Evolutionary conservation across 2,888 invertebrate species (phyloP).

Genomic region (Cartodere bifasciata): DNA sequence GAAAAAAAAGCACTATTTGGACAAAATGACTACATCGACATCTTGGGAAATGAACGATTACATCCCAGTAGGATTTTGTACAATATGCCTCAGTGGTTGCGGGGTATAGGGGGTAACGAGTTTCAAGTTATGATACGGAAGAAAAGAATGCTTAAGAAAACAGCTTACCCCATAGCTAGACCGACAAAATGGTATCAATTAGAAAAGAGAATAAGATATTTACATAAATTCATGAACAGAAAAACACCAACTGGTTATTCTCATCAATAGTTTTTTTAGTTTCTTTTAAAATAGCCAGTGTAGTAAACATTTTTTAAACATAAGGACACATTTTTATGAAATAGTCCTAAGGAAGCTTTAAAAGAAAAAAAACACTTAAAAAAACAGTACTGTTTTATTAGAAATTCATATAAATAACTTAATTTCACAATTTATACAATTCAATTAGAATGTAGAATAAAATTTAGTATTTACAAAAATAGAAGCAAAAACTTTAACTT

Average conservation of each 20-base stretch:
- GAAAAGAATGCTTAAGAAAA: slow-evolving; percentile 48
- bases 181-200: slow-evolving; percentile 72
- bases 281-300: too few relatives aligned
- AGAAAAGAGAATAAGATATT: slow-evolving; percentile 56
- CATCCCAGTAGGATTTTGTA: slow-evolving; percentile 80
- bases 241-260: slow-evolving; percentile 59
- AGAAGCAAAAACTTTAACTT: too few relatives aligned
- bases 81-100: slow-evolving; percentile 77
- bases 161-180: slow-evolving; percentile 44
- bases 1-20: slow-evolving; percentile 75
- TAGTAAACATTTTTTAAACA: too few relatives aligned
- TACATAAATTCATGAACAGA: slow-evolving; percentile 67
- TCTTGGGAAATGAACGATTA: slow-evolving; percentile 68
- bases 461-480: too few relatives aligned
- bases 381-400: too few relatives aligned
- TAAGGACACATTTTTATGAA: too few relatives aligned
- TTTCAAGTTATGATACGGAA: slow-evolving; percentile 66
- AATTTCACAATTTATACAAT: too few relatives aligned
- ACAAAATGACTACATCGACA: slow-evolving; percentile 95
- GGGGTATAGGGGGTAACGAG: slow-evolving; percentile 80
- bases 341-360: too few relatives aligned
- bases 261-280: too few relatives aligned
- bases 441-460: too few relatives aligned
- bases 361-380: too few relatives aligned
- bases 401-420: too few relatives aligned